phyloP scores from a whole-genome alignment of 2,888 invertebrate species.

The Dusona sp. region DNA sequence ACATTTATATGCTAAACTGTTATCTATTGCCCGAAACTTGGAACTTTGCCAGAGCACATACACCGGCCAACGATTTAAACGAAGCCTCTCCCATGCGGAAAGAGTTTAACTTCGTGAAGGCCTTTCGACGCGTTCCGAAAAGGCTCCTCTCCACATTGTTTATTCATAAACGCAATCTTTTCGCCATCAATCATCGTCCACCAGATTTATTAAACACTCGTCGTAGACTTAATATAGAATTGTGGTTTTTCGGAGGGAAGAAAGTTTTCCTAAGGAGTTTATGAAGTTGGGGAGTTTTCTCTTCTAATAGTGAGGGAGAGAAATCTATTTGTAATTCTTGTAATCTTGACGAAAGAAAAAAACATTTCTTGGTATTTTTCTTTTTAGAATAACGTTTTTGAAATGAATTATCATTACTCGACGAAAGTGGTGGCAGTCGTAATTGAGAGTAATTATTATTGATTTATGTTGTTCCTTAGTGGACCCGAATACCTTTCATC shows the following conservation, averaged over 20 bases:
- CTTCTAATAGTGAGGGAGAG: neutral
- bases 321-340: neutral
- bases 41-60: conserved; percentile 66
- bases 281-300: neutral
- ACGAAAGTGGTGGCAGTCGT: too few relatives aligned
- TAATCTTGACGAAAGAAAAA: neutral
- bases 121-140: conserved; percentile 15
- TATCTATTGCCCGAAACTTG: conserved; percentile 70
- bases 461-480: too few relatives aligned
- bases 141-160: conserved; percentile 14
- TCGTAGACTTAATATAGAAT: neutral
- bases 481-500: too few relatives aligned
- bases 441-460: too few relatives aligned
- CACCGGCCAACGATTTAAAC: conserved; percentile 33
- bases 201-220: conserved; percentile 3
- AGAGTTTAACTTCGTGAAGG: conserved; percentile 29
- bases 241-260: neutral
- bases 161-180: conserved; percentile 41
- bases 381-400: too few relatives aligned
- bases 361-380: too few relatives aligned
- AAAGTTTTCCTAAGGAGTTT: neutral
- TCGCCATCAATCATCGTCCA: conserved; percentile 8
- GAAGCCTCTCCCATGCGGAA: conserved; percentile 9
- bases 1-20: conserved; percentile 74
- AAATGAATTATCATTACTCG: too few relatives aligned